These are phyloP conservation scores for Emydocephalus ijimae DNA, from an alignment of 2,113 vertebrate genomes.

Conservation along the genomic window DNA sequence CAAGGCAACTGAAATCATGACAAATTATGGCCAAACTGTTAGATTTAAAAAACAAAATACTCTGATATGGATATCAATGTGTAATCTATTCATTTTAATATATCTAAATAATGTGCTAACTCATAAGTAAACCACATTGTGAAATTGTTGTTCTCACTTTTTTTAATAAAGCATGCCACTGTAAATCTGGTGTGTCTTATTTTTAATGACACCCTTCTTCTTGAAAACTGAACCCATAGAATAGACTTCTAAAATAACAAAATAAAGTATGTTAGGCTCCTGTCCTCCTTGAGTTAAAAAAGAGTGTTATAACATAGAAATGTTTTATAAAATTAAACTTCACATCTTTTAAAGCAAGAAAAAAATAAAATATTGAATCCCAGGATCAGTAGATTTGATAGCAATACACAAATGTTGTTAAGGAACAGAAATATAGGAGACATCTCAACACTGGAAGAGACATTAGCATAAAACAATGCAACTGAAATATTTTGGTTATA, in stretches of 20 bases:
- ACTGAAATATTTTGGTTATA: background rate
- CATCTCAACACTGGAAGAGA: background rate
- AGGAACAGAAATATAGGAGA: background rate
- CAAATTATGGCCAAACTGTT: slow-evolving; percentile 5
- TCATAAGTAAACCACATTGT: slow-evolving; percentile 41
- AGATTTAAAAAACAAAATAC: slow-evolving; percentile 27
- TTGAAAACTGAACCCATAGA: slow-evolving; percentile 32
- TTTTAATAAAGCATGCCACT: slow-evolving; percentile 60
- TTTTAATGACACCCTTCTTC: slow-evolving; percentile 55
- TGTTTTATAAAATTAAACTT: background rate
- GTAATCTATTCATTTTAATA: slow-evolving; percentile 51
- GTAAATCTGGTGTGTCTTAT: slow-evolving; percentile 66
- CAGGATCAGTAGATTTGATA: slow-evolving; percentile 1
- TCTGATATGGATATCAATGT: slow-evolving; percentile 34
- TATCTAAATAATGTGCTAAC: slow-evolving; percentile 45
- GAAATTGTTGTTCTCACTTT: slow-evolving; percentile 65
- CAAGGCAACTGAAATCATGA: slow-evolving; percentile 20
- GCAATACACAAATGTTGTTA: background rate
- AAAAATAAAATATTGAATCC: slow-evolving; percentile 31
- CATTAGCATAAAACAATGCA: background rate
- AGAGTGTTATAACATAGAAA: background rate
- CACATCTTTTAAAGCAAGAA: background rate
- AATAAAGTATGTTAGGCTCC: slow-evolving; percentile 9
- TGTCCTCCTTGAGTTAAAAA: background rate
- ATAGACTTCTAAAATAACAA: slow-evolving; percentile 36